Conservation (phyloP, 1,140 invertebrate genomes). For the Elymnias hypermnestra region DNA sequence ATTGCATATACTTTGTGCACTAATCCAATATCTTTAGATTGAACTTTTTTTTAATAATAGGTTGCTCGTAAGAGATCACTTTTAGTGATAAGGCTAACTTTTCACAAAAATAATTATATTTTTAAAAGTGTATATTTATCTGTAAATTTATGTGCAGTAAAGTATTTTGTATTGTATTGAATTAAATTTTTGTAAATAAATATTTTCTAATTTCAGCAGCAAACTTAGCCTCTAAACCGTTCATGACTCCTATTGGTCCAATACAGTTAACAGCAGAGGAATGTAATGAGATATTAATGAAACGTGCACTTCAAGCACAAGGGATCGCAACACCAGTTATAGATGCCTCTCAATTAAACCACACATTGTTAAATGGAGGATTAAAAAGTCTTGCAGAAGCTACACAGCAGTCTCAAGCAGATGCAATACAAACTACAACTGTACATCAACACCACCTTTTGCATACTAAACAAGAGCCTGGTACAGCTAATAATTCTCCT, state of each 20-base stretch:
- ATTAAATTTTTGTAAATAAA: conserved; percentile 5
- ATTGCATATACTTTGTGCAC: too few relatives aligned
- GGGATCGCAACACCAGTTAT: conserved; percentile 69
- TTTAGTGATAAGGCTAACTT: too few relatives aligned
- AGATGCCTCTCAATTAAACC: conserved; percentile 68
- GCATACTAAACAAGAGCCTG: conserved; percentile 78
- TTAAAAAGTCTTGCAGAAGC: conserved; percentile 73
- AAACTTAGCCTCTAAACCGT: conserved; percentile 59
- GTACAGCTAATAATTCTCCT: conserved; percentile 77
- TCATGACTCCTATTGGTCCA: conserved; percentile 82
- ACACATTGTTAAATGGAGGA: conserved; percentile 61
- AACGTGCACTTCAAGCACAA: conserved; percentile 77
- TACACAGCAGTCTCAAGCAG: conserved; percentile 71
- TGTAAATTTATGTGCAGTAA: too few relatives aligned
- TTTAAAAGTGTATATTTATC: too few relatives aligned
- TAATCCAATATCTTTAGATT: too few relatives aligned
- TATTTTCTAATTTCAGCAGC: conserved; percentile 37
- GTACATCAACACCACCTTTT: conserved; percentile 72
- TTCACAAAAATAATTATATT: too few relatives aligned
- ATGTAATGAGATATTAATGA: conserved; percentile 86
- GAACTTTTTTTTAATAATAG: too few relatives aligned
- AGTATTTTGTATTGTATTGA: too few relatives aligned
- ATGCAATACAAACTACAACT: conserved; percentile 63
- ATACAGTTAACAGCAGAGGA: conserved; percentile 84
- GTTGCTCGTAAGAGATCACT: too few relatives aligned